Conservation (phyloP, 2,113 vertebrate genomes). For the Myodes glareolus region DNA sequence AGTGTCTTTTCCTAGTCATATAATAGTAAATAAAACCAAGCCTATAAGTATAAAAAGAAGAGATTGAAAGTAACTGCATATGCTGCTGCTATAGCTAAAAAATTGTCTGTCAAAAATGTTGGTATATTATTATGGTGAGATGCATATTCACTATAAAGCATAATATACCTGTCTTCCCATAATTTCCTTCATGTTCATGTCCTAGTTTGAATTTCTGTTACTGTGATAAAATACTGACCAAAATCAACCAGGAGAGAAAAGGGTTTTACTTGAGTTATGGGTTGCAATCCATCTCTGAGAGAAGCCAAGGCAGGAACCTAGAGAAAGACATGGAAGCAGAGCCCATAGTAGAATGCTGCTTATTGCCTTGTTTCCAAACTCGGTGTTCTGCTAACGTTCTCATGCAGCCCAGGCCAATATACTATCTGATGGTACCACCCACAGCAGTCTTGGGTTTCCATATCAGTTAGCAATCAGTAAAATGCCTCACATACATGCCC, state of each 20-base stretch:
- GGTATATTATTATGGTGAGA: not conserved
- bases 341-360: not conserved
- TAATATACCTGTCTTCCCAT: not conserved
- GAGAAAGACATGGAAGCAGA: not conserved
- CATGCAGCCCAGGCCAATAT: not conserved
- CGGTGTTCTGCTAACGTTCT: not conserved
- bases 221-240: not conserved
- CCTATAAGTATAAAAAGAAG: slow-evolving; percentile 13
- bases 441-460: not conserved
- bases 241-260: not conserved
- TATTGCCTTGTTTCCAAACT: not conserved
- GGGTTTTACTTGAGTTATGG: not conserved
- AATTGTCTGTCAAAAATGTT: not conserved
- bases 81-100: not conserved
- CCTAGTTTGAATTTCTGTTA: not conserved
- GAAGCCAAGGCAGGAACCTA: not conserved
- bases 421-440: not conserved
- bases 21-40: not conserved
- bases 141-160: not conserved
- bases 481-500: not conserved
- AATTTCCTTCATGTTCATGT: not conserved
- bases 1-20: not conserved
- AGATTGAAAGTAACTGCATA: not conserved
- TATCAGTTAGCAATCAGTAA: not conserved
- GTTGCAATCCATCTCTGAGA: not conserved